Conservation (phyloP, 2,888 invertebrate species). For the Morpho deidamia region DNA sequence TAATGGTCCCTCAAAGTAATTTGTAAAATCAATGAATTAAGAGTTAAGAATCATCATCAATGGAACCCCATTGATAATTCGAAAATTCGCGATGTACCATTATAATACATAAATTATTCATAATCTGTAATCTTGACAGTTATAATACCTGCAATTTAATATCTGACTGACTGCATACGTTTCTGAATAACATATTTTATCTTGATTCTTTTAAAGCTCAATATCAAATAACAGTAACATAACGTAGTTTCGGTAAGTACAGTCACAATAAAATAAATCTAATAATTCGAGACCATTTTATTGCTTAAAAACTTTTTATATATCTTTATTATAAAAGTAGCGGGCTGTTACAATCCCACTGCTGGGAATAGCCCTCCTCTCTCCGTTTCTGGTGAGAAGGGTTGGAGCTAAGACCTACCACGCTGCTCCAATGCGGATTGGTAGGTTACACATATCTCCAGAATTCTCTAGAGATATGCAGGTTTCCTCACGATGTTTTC, state of each 20-base stretch:
- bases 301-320: too few relatives aligned
- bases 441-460: too few relatives aligned
- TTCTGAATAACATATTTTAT: constrained; percentile 12
- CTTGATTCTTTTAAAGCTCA: not conserved
- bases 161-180: constrained; percentile 24
- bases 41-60: not conserved
- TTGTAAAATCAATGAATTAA: constrained; percentile 1
- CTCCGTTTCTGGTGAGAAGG: too few relatives aligned
- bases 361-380: too few relatives aligned
- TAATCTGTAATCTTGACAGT: constrained; percentile 7
- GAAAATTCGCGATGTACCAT: constrained; percentile 7
- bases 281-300: too few relatives aligned
- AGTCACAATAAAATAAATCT: not conserved
- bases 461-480: too few relatives aligned
- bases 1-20: not conserved
- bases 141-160: constrained; percentile 15
- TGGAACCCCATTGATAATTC: constrained; percentile 9
- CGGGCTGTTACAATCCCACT: too few relatives aligned
- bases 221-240: not conserved
- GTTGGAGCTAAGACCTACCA: too few relatives aligned
- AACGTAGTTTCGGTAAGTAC: not conserved
- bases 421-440: too few relatives aligned
- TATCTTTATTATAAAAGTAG: too few relatives aligned
- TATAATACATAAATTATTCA: constrained; percentile 10
- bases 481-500: too few relatives aligned